Percentiles rank a stretch among this genome's conserved stretches.
phyloP scores from a whole-genome alignment of 2,797 vertebrate species.

The Columba guinea region DNA sequence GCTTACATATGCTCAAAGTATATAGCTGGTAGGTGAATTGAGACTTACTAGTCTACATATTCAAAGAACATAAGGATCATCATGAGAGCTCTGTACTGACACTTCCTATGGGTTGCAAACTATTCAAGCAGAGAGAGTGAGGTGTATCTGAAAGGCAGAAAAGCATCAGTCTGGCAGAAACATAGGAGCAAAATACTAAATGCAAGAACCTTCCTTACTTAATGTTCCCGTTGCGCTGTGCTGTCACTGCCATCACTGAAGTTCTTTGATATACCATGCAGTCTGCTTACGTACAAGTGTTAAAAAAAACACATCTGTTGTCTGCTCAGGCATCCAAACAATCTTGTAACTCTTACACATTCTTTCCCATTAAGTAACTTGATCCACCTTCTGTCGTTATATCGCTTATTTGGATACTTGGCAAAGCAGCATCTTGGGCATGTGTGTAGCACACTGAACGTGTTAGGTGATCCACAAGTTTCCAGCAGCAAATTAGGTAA shows the following conservation, averaged over 20 bases:
- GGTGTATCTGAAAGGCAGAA: background rate
- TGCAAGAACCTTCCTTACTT: background rate
- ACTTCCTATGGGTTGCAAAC: background rate
- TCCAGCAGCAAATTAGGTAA: background rate
- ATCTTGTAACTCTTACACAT: background rate
- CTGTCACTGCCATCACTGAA: background rate
- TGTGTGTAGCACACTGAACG: rapidly evolving
- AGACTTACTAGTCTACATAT: background rate
- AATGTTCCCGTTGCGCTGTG: background rate
- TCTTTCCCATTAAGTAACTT: background rate
- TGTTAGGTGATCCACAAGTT: background rate
- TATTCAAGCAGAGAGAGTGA: background rate
- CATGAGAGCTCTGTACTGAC: background rate
- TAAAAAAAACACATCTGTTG: background rate
- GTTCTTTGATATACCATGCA: background rate
- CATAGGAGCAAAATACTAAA: background rate
- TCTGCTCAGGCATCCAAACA: background rate
- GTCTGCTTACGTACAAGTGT: background rate
- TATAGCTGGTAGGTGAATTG: background rate
- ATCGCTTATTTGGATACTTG: background rate
- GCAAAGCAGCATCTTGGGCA: background rate
- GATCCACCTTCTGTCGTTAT: background rate
- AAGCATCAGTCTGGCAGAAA: background rate
- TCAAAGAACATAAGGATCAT: background rate
- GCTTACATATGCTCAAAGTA: background rate